Evolutionary conservation across 1,140 invertebrate species (phyloP).

Genomic region (Laupala kohalensis): DNA sequence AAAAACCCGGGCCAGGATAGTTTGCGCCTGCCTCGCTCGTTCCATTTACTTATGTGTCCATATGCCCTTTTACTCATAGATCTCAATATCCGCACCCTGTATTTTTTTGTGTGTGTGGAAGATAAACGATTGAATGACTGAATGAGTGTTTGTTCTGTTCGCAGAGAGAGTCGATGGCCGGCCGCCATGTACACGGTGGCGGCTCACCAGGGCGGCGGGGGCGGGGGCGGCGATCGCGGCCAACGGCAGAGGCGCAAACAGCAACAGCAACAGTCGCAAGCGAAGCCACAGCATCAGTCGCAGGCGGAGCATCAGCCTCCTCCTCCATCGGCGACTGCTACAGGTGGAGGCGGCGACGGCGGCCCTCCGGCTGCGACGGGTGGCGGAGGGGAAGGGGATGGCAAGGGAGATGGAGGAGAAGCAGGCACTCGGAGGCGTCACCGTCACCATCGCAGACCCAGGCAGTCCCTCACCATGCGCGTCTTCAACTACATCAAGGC

Average conservation of each 20-base stretch:
- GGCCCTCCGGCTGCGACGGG: background rate
- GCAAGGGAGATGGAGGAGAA: background rate
- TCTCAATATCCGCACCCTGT: too few species aligned
- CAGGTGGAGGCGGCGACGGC: background rate
- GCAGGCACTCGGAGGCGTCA: background rate
- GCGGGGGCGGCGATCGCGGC: background rate
- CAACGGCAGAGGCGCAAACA: background rate
- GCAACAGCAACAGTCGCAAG: background rate
- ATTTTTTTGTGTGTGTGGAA: too few species aligned
- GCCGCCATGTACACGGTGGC: slow-evolving; percentile 12
- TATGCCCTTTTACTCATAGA: too few species aligned
- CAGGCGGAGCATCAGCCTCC: background rate
- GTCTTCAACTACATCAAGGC: slow-evolving; percentile 14
- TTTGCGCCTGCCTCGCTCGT: too few species aligned
- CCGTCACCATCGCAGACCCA: background rate
- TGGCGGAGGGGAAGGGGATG: background rate
- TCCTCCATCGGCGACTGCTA: background rate
- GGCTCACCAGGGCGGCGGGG: slow-evolving; percentile 1
- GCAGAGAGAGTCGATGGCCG: background rate
- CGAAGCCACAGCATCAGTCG: background rate
- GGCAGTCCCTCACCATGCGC: slow-evolving; percentile 9
- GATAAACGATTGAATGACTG: too few species aligned
- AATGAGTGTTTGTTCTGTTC: background rate
- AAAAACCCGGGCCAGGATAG: too few species aligned
- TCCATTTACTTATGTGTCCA: too few species aligned